Percentiles rank a stretch among this genome's conserved stretches.
phyloP scores from a whole-genome alignment of 1,140 invertebrate species.

The Arctopsyche grandis region DNA sequence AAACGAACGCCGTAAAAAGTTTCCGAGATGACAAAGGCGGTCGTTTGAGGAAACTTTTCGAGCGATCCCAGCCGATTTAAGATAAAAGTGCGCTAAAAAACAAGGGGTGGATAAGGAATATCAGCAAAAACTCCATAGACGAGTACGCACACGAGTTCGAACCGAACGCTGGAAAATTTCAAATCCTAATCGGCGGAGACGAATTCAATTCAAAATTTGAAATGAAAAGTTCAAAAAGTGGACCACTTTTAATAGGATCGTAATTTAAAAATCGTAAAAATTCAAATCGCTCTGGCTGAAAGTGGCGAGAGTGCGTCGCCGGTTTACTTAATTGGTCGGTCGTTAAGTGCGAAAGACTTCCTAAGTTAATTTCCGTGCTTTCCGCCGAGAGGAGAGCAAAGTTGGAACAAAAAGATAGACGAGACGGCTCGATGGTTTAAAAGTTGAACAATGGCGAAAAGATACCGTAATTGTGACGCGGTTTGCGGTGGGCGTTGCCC shows the following conservation, averaged over 20 bases:
- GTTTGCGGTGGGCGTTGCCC: not conserved
- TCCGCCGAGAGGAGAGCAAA: not conserved
- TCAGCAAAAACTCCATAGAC: not conserved
- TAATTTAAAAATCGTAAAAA: too few relatives aligned
- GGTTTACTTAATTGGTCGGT: conserved; percentile 10
- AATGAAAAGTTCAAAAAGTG: too few relatives aligned
- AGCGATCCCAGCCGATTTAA: conserved; percentile 11
- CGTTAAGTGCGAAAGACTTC: not conserved
- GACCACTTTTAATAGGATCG: too few relatives aligned
- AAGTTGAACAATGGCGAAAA: conserved; percentile 19
- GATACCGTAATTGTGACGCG: conserved; percentile 3
- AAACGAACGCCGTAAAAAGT: conserved; percentile 35
- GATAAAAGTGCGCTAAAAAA: conserved; percentile 10
- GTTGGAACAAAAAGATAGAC: conserved; percentile 2
- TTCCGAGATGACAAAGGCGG: conserved; percentile 31
- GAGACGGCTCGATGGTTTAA: not conserved
- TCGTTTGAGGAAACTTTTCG: conserved; percentile 31
- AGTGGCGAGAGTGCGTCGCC: not conserved
- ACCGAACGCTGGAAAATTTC: too few relatives aligned
- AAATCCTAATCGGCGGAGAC: too few relatives aligned
- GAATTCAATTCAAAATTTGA: too few relatives aligned
- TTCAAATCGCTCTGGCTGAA: not conserved
- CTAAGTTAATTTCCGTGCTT: conserved; percentile 4
- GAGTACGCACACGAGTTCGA: too few relatives aligned
- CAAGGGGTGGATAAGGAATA: not conserved